A percentile compares a stretch with the other conserved stretches of the same genome.
phyloP scores from a whole-genome alignment of 2,797 vertebrate species.

The Sternotherus odoratus region DNA sequence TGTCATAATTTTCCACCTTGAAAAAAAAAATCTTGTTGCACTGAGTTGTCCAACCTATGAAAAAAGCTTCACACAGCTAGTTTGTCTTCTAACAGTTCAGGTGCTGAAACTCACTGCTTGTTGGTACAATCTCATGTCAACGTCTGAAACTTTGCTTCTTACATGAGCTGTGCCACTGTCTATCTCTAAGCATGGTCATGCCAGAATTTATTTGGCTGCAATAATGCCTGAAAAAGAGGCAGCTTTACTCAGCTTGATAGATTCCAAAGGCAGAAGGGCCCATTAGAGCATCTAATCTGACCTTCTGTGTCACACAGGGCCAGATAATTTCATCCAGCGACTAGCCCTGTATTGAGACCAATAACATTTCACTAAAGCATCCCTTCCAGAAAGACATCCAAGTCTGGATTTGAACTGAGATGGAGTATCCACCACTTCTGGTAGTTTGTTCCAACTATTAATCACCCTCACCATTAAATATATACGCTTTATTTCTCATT shows the following conservation, averaged over 20 bases:
- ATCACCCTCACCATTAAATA: not conserved
- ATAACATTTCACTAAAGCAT: not conserved
- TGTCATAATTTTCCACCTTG: not conserved
- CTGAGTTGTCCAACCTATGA: not conserved
- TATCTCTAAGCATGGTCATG: not conserved
- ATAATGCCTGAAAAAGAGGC: not conserved
- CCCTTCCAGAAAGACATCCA: not conserved
- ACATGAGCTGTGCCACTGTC: not conserved
- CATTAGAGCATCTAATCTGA: accelerated
- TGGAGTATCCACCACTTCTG: not conserved
- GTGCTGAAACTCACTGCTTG: not conserved
- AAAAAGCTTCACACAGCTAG: not conserved
- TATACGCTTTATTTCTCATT: not conserved
- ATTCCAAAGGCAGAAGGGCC: not conserved
- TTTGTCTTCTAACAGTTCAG: not conserved
- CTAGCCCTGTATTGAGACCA: not conserved
- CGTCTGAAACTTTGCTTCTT: accelerated
- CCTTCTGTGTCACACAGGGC: not conserved
- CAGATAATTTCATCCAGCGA: not conserved
- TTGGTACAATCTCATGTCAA: not conserved
- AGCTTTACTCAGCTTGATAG: not conserved
- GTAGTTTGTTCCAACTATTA: not conserved
- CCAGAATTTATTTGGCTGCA: not conserved
- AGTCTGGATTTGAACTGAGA: not conserved
- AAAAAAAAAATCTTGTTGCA: not conserved